Percentiles rank a stretch among this genome's conserved stretches.
These are phyloP conservation scores for Chydorus sphaericus DNA, from an alignment of 2,888 invertebrate species.

Conservation along the genomic window DNA sequence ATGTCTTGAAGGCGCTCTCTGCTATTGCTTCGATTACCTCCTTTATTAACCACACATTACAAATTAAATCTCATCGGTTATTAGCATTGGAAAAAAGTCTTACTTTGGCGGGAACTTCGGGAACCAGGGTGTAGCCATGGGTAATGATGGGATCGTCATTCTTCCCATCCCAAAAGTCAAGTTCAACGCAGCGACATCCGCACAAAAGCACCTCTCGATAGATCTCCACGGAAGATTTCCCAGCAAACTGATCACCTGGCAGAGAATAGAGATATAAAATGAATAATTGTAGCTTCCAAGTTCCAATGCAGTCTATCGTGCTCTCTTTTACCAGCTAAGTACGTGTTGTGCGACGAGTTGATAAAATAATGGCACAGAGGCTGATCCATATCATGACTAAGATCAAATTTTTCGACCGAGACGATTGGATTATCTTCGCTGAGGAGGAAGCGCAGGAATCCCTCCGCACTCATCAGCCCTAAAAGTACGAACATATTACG, in stretches of 20 bases:
- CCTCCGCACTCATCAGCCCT: conserved; percentile 72
- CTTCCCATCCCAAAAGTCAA: conserved; percentile 95
- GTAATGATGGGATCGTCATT: conserved; percentile 91
- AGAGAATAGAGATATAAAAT: not conserved
- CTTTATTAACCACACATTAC: conserved; percentile 22
- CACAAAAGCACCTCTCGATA: conserved; percentile 86
- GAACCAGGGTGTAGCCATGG: conserved; percentile 94
- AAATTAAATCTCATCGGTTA: not conserved
- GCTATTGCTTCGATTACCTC: conserved; percentile 95
- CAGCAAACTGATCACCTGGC: conserved; percentile 84
- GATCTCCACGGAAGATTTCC: conserved; percentile 90
- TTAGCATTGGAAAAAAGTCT: not conserved
- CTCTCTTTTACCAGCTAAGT: conserved; percentile 52
- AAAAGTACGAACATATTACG: not conserved
- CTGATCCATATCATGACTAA: conserved; percentile 91
- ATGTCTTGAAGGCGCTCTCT: conserved; percentile 93
- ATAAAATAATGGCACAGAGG: conserved; percentile 93
- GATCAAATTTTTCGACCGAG: conserved; percentile 71
- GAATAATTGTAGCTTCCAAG: no score
- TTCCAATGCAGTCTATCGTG: not conserved
- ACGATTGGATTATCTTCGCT: conserved; percentile 91
- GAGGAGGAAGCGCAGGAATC: conserved; percentile 84
- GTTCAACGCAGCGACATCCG: conserved; percentile 92
- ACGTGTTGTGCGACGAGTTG: conserved; percentile 96
- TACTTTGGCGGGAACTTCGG: conserved; percentile 76